phyloP scores from a whole-genome alignment of 2,888 invertebrate genomes.

The Platynereis dumerilii region DNA sequence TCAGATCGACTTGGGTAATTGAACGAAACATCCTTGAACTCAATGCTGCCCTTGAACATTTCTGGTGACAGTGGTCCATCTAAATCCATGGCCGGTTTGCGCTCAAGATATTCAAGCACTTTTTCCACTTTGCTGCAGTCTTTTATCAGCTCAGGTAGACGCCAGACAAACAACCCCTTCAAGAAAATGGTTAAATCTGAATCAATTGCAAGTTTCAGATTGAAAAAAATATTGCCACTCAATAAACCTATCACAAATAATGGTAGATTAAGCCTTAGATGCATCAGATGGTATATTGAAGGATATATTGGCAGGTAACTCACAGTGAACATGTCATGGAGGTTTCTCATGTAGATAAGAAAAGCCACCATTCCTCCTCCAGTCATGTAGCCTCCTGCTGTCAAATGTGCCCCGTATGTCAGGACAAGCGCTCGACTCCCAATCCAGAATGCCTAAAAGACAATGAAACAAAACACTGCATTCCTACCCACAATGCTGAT shows the following conservation, averaged over 20 bases:
- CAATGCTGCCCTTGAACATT: background rate
- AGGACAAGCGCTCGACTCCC: background rate
- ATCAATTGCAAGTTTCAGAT: no score
- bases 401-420: conserved; percentile 12
- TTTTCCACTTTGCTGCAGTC: background rate
- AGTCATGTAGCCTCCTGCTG: conserved; percentile 2
- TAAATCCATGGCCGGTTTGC: background rate
- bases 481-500: no score
- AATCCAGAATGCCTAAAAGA: background rate
- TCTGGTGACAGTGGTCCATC: background rate
- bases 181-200: no score
- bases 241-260: no score
- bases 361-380: conserved; percentile 14
- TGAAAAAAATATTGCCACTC: no score
- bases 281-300: no score
- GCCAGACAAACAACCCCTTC: no score
- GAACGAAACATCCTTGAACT: background rate
- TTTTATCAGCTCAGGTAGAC: background rate
- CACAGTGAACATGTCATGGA: no score
- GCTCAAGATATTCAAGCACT: background rate
- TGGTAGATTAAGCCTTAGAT: no score
- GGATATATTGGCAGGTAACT: no score
- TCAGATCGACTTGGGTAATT: background rate
- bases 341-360: conserved; percentile 7
- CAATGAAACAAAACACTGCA: no score